A percentile compares a stretch with the other conserved stretches of the same genome.
phyloP scores from a whole-genome alignment of 2,113 vertebrate species.

The Candoia aspera region DNA sequence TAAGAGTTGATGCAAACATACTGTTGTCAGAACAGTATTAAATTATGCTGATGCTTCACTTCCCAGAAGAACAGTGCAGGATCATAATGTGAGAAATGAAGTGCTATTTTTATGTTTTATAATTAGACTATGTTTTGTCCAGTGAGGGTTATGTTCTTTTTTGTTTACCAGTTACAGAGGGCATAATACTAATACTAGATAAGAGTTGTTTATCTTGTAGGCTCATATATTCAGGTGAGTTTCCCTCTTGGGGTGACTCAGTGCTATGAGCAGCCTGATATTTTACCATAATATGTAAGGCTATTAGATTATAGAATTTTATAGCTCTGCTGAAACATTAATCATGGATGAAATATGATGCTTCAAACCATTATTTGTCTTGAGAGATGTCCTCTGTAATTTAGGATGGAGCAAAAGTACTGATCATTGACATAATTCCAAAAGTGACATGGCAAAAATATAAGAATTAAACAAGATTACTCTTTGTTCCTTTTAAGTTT shows the following conservation, averaged over 20 bases:
- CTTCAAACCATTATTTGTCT: neutral
- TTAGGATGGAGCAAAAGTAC: slow-evolving; percentile 4
- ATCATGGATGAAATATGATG: slow-evolving; percentile 12
- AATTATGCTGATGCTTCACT: neutral
- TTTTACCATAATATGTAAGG: slow-evolving; percentile 2
- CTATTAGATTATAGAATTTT: slow-evolving; percentile 24
- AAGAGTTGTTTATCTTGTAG: neutral
- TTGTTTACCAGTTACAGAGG: neutral
- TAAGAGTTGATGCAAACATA: slow-evolving; percentile 17
- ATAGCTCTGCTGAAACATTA: slow-evolving; percentile 2
- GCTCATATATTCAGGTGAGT: neutral
- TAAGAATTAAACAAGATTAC: slow-evolving; percentile 1
- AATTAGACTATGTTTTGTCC: neutral
- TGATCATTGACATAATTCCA: neutral
- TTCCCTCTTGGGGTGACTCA: neutral
- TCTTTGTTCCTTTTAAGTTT: neutral
- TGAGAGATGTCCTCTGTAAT: neutral
- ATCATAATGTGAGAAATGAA: neutral
- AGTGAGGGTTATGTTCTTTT: neutral
- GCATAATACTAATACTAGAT: neutral
- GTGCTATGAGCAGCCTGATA: neutral
- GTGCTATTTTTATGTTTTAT: neutral
- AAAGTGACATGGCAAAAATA: neutral
- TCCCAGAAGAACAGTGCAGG: neutral
- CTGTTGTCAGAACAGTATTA: neutral